Evolutionary conservation across 2,113 vertebrate species (phyloP).

Genomic region (Lycaon pictus): DNA sequence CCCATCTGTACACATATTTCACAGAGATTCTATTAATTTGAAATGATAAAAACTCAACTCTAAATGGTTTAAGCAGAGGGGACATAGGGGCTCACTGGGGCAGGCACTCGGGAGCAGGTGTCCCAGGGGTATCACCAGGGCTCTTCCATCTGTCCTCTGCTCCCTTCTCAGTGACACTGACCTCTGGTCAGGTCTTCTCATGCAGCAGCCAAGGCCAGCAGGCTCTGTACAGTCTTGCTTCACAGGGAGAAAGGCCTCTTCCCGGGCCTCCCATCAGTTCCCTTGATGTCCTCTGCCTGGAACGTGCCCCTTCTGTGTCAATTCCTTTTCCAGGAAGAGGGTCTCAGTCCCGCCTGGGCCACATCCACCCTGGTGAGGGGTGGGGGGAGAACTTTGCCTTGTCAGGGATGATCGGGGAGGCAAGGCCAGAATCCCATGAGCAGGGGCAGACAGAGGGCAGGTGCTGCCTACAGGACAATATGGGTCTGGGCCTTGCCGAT

Average conservation of each 20-base stretch:
- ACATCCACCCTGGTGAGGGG: too few relatives aligned
- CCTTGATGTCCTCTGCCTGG: neutral
- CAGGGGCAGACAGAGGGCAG: neutral
- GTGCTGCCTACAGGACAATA: neutral
- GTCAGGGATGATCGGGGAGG: too few relatives aligned
- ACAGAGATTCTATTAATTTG: neutral
- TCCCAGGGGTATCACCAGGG: neutral
- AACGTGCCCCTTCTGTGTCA: neutral
- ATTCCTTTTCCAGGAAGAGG: neutral
- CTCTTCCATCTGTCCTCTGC: neutral
- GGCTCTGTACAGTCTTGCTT: neutral
- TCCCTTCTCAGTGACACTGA: neutral
- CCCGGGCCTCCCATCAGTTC: neutral
- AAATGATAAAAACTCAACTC: neutral
- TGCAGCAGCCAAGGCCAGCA: neutral
- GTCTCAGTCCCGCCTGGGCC: neutral
- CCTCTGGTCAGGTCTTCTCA: too few relatives aligned
- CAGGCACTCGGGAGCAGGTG: rapidly evolving
- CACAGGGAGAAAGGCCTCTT: neutral
- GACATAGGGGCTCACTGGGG: neutral
- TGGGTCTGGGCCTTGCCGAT: neutral
- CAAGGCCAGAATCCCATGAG: neutral
- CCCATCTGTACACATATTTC: rapidly evolving
- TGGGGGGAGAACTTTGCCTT: too few relatives aligned
- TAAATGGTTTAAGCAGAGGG: neutral